A percentile compares a stretch with the other conserved stretches of the same genome.
phyloP scores from a whole-genome alignment of 2,888 invertebrate species.

The Alcis repandata region DNA sequence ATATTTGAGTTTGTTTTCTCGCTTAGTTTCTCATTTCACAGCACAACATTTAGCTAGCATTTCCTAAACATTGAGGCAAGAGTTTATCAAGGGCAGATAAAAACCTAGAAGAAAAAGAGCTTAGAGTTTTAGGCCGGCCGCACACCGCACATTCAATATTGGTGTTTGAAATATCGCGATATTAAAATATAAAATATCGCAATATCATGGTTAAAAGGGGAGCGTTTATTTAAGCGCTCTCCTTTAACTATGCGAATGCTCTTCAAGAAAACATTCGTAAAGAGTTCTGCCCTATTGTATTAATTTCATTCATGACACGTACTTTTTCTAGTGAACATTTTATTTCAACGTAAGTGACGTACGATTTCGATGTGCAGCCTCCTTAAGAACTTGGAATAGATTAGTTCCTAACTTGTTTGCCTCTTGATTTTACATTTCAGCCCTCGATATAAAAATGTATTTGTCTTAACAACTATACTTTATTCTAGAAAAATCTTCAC shows the following conservation, averaged over 20 bases:
- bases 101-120: not conserved
- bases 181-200: too few relatives aligned
- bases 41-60: constrained; percentile 70
- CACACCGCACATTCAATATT: not conserved
- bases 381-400: not conserved
- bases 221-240: too few relatives aligned
- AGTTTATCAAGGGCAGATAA: constrained; percentile 23
- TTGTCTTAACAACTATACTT: constrained; percentile 9
- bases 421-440: constrained; percentile 1
- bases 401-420: not conserved
- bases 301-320: too few relatives aligned
- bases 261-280: not conserved
- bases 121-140: not conserved
- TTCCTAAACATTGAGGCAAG: constrained; percentile 69
- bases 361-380: not conserved
- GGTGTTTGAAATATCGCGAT: not conserved
- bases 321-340: not conserved
- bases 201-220: too few relatives aligned
- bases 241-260: not conserved
- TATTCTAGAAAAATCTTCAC: constrained; percentile 18
- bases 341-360: not conserved
- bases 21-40: constrained; percentile 3
- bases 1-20: not conserved
- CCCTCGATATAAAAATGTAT: constrained; percentile 4
- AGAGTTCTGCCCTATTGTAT: too few relatives aligned